Percentiles rank a stretch among this genome's conserved stretches.
phyloP scores from a whole-genome alignment of 1,140 invertebrate genomes.

The Pantala flavescens region DNA sequence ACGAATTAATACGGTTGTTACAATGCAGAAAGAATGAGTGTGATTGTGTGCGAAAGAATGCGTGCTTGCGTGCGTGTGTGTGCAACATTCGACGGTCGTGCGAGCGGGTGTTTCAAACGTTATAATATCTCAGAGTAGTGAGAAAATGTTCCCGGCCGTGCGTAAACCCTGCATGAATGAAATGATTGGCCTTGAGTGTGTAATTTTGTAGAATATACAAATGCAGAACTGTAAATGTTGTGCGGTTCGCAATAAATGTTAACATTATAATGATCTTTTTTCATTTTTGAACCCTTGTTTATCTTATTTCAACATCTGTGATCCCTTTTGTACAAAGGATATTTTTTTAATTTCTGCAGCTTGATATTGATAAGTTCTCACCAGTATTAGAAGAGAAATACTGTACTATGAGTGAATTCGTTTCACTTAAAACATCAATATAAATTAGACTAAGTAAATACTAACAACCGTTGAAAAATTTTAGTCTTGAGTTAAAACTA shows the following conservation, averaged over 20 bases:
- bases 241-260: constrained; percentile 5
- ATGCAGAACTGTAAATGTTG: constrained; percentile 6
- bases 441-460: no score
- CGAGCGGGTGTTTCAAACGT: background rate
- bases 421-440: no score
- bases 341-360: no score
- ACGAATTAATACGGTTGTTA: constrained; percentile 5
- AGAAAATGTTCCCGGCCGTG: background rate
- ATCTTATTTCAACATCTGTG: no score
- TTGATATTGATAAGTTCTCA: no score
- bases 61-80: background rate
- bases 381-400: no score
- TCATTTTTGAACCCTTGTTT: no score
- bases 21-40: background rate
- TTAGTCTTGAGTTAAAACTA: no score
- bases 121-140: background rate
- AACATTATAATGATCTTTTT: background rate
- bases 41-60: background rate
- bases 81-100: background rate
- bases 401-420: no score
- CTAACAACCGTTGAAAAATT: no score
- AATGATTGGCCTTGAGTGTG: background rate
- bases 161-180: background rate
- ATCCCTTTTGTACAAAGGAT: no score
- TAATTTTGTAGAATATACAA: background rate